Conservation (phyloP, 2,888 invertebrate genomes). For the Drosophila merina region DNA sequence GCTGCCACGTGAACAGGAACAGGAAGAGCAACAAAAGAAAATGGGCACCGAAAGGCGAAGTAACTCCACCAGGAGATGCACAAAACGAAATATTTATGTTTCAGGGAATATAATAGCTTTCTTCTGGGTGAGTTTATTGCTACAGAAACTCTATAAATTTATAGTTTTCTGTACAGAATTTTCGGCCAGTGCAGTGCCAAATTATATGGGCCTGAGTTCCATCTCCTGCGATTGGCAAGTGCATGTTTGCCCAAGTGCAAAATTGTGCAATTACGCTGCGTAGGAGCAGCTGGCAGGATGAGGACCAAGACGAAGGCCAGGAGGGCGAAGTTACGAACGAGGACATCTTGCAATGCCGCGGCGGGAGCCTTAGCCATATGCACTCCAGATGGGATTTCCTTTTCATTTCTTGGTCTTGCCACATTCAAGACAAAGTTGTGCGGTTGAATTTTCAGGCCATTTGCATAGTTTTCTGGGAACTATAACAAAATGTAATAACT, state of each 20-base stretch:
- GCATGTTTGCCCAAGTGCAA: slow-evolving; percentile 71
- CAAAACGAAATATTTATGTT: slow-evolving; percentile 8
- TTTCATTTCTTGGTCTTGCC: slow-evolving; percentile 26
- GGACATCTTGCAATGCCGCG: slow-evolving; percentile 15
- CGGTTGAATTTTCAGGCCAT: slow-evolving; percentile 39
- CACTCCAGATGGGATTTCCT: slow-evolving; percentile 18
- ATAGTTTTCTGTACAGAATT: too few relatives aligned
- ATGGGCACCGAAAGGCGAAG: background rate
- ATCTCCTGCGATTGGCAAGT: slow-evolving; percentile 55
- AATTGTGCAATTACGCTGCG: slow-evolving; percentile 72
- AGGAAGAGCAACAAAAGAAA: slow-evolving; percentile 2
- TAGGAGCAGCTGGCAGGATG: slow-evolving; percentile 23
- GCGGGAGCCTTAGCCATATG: slow-evolving; percentile 19
- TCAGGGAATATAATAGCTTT: background rate
- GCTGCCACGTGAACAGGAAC: slow-evolving; percentile 13
- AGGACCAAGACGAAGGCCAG: slow-evolving; percentile 15
- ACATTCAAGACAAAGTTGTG: slow-evolving; percentile 44
- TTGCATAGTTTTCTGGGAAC: slow-evolving; percentile 30
- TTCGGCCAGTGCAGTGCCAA: slow-evolving; percentile 2
- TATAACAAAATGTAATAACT: slow-evolving; percentile 39
- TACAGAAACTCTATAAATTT: too few relatives aligned
- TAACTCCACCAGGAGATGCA: slow-evolving; percentile 4
- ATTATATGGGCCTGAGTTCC: slow-evolving; percentile 21
- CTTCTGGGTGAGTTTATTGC: background rate
- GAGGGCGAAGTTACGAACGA: slow-evolving; percentile 22